Evolutionary conservation across 2,113 vertebrate species (phyloP).

Genomic region (Apeltes quadracus): DNA sequence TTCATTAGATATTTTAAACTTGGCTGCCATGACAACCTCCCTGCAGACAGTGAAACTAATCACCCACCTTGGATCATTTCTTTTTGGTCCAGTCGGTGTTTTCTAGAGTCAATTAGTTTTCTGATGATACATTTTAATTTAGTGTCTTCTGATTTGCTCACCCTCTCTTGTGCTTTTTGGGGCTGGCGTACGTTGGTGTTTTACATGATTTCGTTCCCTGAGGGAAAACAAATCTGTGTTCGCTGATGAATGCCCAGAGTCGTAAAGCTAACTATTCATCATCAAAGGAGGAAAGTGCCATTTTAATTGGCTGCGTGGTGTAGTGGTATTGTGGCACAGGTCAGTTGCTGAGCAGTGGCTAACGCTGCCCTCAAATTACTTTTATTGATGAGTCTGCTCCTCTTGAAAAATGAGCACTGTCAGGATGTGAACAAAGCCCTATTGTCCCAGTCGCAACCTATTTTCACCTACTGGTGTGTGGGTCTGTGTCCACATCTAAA

Average conservation of each 20-base stretch:
- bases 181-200: conserved; percentile 13
- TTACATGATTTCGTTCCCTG: conserved; percentile 6
- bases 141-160: conserved; percentile 4
- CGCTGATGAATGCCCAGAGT: conserved; percentile 8
- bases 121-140: conserved; percentile 3
- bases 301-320: conserved; percentile 62
- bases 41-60: not conserved
- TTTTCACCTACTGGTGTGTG: conserved; percentile 43
- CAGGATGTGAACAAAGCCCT: conserved; percentile 59
- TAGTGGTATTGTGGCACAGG: conserved; percentile 50
- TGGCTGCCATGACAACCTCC: not conserved
- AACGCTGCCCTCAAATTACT: conserved; percentile 68
- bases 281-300: conserved; percentile 43
- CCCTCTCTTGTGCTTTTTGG: not conserved
- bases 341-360: conserved; percentile 63
- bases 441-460: conserved; percentile 59
- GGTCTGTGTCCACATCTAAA: conserved; percentile 35
- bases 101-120: conserved; percentile 3
- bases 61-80: not conserved
- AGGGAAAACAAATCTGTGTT: conserved; percentile 5
- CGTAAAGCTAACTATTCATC: conserved; percentile 33
- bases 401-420: conserved; percentile 73
- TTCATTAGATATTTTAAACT: not conserved
- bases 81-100: not conserved
- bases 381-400: conserved; percentile 68